phyloP scores from a whole-genome alignment of 2,888 invertebrate species.

The Aporophyla lueneburgensis region DNA sequence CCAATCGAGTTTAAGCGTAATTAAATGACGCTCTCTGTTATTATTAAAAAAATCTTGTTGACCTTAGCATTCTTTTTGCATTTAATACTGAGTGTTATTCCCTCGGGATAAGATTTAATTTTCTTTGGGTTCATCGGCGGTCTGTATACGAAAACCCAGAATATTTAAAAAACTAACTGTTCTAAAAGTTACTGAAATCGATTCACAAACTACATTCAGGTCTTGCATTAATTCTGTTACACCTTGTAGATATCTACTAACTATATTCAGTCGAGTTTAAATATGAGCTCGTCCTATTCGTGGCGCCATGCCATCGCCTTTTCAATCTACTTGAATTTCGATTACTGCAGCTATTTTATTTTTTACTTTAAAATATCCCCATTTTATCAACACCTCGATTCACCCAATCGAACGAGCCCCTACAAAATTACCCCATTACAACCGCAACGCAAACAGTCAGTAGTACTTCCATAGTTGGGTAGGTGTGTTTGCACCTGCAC shows the following conservation, averaged over 20 bases:
- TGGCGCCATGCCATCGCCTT: background rate
- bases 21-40: no score
- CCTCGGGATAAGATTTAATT: no score
- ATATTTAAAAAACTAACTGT: no score
- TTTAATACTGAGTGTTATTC: no score
- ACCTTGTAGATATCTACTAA: background rate
- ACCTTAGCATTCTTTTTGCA: no score
- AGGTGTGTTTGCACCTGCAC: conserved; percentile 64
- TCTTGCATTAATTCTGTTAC: no score
- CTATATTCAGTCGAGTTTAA: background rate
- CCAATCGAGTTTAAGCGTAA: no score
- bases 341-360: background rate
- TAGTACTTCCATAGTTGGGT: conserved; percentile 19
- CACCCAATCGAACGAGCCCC: conserved; percentile 15
- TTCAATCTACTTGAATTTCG: background rate
- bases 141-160: no score
- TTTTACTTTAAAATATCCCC: background rate
- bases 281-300: background rate
- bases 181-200: no score
- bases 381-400: conserved; percentile 10
- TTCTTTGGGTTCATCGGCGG: no score
- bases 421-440: conserved; percentile 30
- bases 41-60: no score
- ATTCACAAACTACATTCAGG: no score
- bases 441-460: conserved; percentile 45